phyloP scores from a whole-genome alignment of 2,113 vertebrate species.

The Proterorhinus semilunaris region DNA sequence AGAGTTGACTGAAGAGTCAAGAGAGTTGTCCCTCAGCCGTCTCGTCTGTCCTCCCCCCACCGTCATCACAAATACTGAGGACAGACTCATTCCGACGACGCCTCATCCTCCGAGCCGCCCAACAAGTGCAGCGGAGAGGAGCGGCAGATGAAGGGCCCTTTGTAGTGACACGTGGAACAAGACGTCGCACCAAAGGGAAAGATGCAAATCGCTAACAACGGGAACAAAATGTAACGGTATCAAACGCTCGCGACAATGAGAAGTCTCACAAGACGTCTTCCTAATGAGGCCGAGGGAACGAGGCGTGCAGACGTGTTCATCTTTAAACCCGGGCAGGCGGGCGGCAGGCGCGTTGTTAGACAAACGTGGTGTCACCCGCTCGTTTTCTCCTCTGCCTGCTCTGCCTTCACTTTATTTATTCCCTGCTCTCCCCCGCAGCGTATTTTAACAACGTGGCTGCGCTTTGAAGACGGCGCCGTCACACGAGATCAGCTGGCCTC shows the following conservation, averaged over 20 bases:
- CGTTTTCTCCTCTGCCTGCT: constrained; percentile 39
- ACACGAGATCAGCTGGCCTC: constrained; percentile 46
- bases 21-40: too few relatives aligned
- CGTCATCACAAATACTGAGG: too few relatives aligned
- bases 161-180: constrained; percentile 69
- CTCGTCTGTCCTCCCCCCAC: too few relatives aligned
- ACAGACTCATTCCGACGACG: too few relatives aligned
- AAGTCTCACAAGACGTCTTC: constrained; percentile 68
- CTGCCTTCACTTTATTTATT: constrained; percentile 66
- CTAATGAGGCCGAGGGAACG: constrained; percentile 73
- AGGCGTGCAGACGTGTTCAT: constrained; percentile 69
- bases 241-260: constrained; percentile 70
- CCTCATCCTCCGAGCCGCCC: too few relatives aligned
- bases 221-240: constrained; percentile 70
- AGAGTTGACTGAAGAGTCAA: too few relatives aligned
- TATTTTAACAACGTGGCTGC: constrained; percentile 66
- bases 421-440: constrained; percentile 45
- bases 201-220: constrained; percentile 71
- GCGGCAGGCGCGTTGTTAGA: constrained; percentile 73
- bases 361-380: constrained; percentile 68
- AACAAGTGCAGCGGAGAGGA: constrained; percentile 3
- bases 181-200: constrained; percentile 70
- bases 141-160: constrained; percentile 42
- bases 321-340: constrained; percentile 64
- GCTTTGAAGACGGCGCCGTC: constrained; percentile 69